Percentiles rank a stretch among this genome's conserved stretches.
These are phyloP conservation scores for Vulpes ferrilata DNA, from an alignment of 2,113 vertebrate genomes.

Conservation along the genomic window DNA sequence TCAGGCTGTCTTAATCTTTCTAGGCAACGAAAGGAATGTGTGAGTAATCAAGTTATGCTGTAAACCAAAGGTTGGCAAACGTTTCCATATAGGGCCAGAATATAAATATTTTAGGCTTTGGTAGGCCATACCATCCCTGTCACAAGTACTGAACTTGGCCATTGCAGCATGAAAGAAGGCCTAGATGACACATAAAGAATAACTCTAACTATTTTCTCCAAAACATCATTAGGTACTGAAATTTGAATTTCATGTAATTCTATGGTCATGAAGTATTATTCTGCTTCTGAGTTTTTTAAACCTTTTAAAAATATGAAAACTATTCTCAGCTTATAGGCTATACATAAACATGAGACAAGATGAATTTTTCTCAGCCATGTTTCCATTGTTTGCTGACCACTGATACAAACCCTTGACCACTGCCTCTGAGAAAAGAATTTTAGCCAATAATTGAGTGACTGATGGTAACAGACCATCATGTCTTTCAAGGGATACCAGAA, in stretches of 20 bases:
- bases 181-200: neutral
- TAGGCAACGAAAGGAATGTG: neutral
- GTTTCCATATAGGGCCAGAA: neutral
- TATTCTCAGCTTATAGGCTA: neutral
- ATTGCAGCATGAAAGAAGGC: neutral
- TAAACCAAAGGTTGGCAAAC: neutral
- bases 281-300: neutral
- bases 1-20: neutral
- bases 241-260: constrained; percentile 52
- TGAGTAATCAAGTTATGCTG: neutral
- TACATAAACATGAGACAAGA: neutral
- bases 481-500: neutral
- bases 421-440: neutral
- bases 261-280: neutral
- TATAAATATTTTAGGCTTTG: constrained; percentile 5
- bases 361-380: neutral
- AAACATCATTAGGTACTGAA: neutral
- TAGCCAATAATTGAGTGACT: neutral
- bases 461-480: neutral
- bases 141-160: neutral
- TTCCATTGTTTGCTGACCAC: neutral
- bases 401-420: neutral
- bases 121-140: neutral
- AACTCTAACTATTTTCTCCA: neutral
- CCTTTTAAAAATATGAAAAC: neutral